Base-by-base conservation (phyloP, 2,888 invertebrate genomes). In the Cylloceria caligata region DNA sequence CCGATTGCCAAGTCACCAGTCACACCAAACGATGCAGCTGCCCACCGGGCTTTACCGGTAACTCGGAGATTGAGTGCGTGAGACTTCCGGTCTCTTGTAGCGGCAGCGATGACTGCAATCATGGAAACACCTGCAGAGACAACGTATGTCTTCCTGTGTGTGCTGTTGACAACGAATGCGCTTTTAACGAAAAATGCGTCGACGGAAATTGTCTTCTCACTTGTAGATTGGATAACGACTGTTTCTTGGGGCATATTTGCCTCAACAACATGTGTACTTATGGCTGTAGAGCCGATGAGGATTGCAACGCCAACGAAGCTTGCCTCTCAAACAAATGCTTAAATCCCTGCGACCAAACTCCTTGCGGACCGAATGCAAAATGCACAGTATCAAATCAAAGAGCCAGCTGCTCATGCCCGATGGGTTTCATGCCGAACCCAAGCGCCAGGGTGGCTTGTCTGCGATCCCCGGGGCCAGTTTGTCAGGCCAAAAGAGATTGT, bases 231-330 rank as follows among this genome's bases (percentile, higher is more conserved):
- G 98, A 98, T 91, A 97, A 98, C 88, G 98, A 98, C 89, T 98
- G 98, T 88, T 98, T 98, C 95, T 94, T 98, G 79, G 98, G 98
- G 0, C 97, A 98, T 88, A 97, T 98, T 85, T 98, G 98, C 89
- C 93, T 97, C 76, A 95, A 96, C 88, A 97, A 97, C 88, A 96
- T 96, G 93, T 98, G 98, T 89, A 95, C 96, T 79, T 96, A 96
- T 86, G 98, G 98, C 47, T 98, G 98, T 90, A 96, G 97, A 85
- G 95, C 95, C 19, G 97, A 98, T 88, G 97, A 97, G 87, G 98
- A 98, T 90, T 98, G 98, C 91, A 96, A 97, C 85, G 96, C 96
- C 0, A 96, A 96, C 71, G 97, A 97, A 91, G 95, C 97, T 5
- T 98, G 98, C 88, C 94, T 96, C 86, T 95, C 95, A 84, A 97